Evolutionary conservation across 2,113 vertebrate species (phyloP).

Genomic region (Aphelocoma coerulescens): DNA sequence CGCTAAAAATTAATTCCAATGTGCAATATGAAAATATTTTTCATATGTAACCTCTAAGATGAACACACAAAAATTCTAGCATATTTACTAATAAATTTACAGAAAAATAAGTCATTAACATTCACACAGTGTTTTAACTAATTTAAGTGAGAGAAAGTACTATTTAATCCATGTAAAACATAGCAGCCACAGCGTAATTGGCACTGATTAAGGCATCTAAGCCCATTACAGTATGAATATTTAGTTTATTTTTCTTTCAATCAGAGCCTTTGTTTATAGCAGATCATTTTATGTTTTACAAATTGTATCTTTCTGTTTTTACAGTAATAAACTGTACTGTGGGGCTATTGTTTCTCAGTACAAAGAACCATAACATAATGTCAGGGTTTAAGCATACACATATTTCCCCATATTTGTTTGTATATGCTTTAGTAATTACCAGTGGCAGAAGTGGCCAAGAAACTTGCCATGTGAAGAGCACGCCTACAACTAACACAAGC

Average conservation of each 20-base stretch:
- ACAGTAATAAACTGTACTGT: not conserved
- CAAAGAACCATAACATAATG: not conserved
- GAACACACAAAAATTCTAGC: not conserved
- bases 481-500: not conserved
- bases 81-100: not conserved
- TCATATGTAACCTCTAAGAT: not conserved
- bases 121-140: not conserved
- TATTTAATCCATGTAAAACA: not conserved
- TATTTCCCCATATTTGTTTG: not conserved
- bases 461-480: not conserved
- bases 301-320: not conserved
- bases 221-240: not conserved
- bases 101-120: not conserved
- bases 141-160: not conserved
- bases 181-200: not conserved
- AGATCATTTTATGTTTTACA: not conserved
- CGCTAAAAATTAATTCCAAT: not conserved
- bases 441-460: not conserved
- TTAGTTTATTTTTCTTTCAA: conserved; percentile 17
- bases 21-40: not conserved
- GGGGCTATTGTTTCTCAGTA: not conserved
- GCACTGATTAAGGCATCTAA: not conserved
- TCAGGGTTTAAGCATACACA: not conserved
- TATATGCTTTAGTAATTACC: not conserved
- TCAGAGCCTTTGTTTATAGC: not conserved